These are phyloP conservation scores for Uropsilus gracilis DNA, from an alignment of 2,113 vertebrate species.

Conservation along the genomic window DNA sequence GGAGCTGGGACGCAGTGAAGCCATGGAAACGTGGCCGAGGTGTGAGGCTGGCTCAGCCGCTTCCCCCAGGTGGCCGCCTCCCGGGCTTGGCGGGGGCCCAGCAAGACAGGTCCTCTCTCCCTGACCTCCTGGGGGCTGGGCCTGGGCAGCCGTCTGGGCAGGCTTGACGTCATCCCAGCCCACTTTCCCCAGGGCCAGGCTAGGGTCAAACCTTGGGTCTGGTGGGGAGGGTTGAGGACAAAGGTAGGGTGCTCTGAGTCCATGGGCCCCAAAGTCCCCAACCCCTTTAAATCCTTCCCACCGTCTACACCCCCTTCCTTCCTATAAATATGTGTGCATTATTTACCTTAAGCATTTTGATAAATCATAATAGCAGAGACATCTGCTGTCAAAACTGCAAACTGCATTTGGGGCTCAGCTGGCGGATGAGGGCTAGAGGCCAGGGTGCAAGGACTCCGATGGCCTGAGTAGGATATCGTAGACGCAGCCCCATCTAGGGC, in stretches of 20 bases:
- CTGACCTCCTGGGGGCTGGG: not conserved
- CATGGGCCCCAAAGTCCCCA: not conserved
- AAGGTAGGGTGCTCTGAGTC: not conserved
- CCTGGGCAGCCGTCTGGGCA: not conserved
- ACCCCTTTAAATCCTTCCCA: not conserved
- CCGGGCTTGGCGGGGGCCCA: constrained; percentile 58
- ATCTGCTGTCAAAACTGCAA: constrained; percentile 92
- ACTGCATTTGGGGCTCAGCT: constrained; percentile 85
- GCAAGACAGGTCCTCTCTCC: constrained; percentile 44
- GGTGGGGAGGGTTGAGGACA: not conserved
- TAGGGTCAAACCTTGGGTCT: not conserved
- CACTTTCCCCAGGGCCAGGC: not conserved
- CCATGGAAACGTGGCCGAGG: constrained; percentile 96
- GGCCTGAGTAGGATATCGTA: fast-evolving
- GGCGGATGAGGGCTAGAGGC: not conserved
- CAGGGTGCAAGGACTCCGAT: not conserved
- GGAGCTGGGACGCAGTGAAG: constrained; percentile 91
- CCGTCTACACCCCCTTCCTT: constrained; percentile 54
- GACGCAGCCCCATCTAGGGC: not conserved
- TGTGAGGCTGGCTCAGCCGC: constrained; percentile 91
- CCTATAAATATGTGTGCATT: constrained; percentile 88
- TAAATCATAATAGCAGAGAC: constrained; percentile 93
- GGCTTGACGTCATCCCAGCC: not conserved
- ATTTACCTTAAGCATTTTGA: constrained; percentile 90
- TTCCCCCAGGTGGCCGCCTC: constrained; percentile 76